Conservation (phyloP, 1,140 invertebrate species). For the Hetaerina americana region DNA sequence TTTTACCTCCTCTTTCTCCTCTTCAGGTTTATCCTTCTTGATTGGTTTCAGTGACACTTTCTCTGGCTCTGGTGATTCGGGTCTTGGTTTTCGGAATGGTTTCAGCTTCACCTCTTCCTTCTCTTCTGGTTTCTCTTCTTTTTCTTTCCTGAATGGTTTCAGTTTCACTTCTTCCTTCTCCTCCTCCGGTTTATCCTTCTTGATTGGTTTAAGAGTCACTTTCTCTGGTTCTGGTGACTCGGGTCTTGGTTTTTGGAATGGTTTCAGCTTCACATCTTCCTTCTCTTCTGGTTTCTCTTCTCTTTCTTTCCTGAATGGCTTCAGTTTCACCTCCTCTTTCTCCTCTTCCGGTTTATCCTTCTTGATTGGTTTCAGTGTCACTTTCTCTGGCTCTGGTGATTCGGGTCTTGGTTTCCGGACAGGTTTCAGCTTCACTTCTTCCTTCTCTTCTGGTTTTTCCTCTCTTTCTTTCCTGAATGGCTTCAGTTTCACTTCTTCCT, state of each 20-base stretch:
- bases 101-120: constrained; percentile 10
- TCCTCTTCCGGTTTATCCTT: constrained; percentile 9
- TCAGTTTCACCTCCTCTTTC: constrained; percentile 7
- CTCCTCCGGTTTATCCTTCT: constrained; percentile 9
- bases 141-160: constrained; percentile 22
- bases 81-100: constrained; percentile 8
- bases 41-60: constrained; percentile 12
- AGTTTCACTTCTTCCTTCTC: constrained; percentile 13
- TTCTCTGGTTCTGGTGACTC: not conserved
- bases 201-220: constrained; percentile 2
- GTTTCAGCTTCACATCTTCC: constrained; percentile 13
- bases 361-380: constrained; percentile 8
- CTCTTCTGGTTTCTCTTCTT: constrained; percentile 22
- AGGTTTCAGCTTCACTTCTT: constrained; percentile 15
- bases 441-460: constrained; percentile 16
- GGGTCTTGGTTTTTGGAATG: constrained; percentile 11
- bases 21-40: constrained; percentile 20
- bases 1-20: constrained; percentile 19
- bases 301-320: constrained; percentile 9
- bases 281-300: constrained; percentile 6
- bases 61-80: constrained; percentile 14
- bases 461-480: constrained; percentile 15
- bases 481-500: constrained; percentile 29
- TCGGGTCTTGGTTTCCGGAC: constrained; percentile 9
- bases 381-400: not conserved